phyloP scores from a whole-genome alignment of 2,888 invertebrate species.

The Cheilosia scutellata region DNA sequence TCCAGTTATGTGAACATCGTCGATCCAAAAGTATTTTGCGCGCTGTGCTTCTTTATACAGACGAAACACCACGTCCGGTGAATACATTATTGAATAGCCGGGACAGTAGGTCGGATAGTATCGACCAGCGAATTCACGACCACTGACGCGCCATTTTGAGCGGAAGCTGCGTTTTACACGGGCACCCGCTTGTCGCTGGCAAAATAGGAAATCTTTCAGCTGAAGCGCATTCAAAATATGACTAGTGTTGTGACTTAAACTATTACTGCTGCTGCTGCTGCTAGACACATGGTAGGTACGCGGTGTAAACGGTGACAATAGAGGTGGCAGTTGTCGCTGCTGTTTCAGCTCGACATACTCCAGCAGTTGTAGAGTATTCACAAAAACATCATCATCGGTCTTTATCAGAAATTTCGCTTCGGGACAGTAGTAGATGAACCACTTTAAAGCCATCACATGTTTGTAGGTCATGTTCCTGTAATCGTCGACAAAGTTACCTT shows the following conservation, averaged over 20 bases:
- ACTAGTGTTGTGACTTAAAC: constrained; percentile 55
- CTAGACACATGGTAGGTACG: constrained; percentile 65
- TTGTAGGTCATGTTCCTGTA: constrained; percentile 94
- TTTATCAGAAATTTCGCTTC: constrained; percentile 89
- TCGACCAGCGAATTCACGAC: constrained; percentile 87
- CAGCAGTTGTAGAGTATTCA: constrained; percentile 88
- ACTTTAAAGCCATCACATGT: constrained; percentile 92
- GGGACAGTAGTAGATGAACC: constrained; percentile 89
- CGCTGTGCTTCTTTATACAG: constrained; percentile 87
- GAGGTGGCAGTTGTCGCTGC: constrained; percentile 49
- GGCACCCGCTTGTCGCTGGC: constrained; percentile 85
- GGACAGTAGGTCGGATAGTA: constrained; percentile 91
- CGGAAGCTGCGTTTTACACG: constrained; percentile 87
- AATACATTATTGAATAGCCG: constrained; percentile 89
- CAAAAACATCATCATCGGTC: constrained; percentile 91
- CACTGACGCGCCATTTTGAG: constrained; percentile 91
- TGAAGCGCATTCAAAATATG: constrained; percentile 77
- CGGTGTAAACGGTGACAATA: constrained; percentile 44
- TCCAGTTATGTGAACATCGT: constrained; percentile 92
- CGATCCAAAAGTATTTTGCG: constrained; percentile 91
- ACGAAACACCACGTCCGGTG: constrained; percentile 86
- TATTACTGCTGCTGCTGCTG: constrained; percentile 56
- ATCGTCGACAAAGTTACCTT: constrained; percentile 90
- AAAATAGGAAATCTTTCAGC: constrained; percentile 87
- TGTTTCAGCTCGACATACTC: constrained; percentile 83